Evolutionary conservation across 2,797 vertebrate species (phyloP).

Genomic region (Poecilia picta): DNA sequence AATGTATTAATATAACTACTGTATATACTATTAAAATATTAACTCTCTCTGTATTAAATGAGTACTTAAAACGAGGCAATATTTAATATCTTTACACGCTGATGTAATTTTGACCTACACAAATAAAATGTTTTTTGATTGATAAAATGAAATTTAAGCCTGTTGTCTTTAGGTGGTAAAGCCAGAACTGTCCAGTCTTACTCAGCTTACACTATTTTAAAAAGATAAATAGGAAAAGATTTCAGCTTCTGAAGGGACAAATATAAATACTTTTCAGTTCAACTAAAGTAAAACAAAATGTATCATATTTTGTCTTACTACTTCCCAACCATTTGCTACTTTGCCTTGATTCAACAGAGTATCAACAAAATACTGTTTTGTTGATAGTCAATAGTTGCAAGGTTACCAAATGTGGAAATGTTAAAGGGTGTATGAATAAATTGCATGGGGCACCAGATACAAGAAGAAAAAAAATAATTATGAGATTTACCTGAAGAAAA

Average conservation of each 20-base stretch:
- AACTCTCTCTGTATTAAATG: too few relatives aligned
- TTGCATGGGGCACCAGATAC: too few relatives aligned
- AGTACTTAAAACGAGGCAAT: too few relatives aligned
- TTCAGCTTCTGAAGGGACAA: background rate
- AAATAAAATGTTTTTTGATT: too few relatives aligned
- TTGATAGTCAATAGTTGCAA: background rate
- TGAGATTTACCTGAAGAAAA: conserved; percentile 87
- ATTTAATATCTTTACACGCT: too few relatives aligned
- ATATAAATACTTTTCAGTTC: background rate
- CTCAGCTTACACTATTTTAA: background rate
- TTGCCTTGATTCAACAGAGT: background rate
- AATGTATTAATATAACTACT: too few relatives aligned
- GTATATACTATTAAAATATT: too few relatives aligned
- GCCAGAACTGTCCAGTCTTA: background rate
- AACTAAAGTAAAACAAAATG: background rate
- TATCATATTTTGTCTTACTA: background rate
- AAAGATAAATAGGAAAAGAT: background rate
- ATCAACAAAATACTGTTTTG: background rate
- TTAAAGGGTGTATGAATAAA: background rate
- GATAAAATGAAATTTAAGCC: too few relatives aligned
- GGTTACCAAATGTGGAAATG: background rate
- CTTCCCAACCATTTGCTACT: background rate
- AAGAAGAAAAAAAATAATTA: background rate
- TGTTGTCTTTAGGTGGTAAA: background rate
- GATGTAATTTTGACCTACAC: too few relatives aligned